phyloP scores from a whole-genome alignment of 2,888 invertebrate genomes.

The Helicoverpa assulta region DNA sequence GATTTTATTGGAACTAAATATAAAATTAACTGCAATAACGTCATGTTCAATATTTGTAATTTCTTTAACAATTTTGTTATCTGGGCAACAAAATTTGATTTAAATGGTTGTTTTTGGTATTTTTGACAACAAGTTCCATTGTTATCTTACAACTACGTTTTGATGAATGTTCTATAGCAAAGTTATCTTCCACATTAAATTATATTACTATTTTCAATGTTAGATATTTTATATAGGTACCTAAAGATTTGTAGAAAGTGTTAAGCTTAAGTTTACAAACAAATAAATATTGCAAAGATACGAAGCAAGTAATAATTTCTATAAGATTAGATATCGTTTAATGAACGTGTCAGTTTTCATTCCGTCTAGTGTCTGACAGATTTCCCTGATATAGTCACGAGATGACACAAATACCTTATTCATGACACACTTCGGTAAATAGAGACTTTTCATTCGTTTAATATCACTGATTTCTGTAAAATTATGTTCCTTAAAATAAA shows the following conservation, averaged over 20 bases:
- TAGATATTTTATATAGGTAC: too few relatives aligned
- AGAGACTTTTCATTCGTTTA: background rate
- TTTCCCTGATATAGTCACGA: constrained; percentile 41
- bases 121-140: too few relatives aligned
- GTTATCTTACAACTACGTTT: too few relatives aligned
- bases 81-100: background rate
- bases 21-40: constrained; percentile 25
- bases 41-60: constrained; percentile 1
- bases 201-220: too few relatives aligned
- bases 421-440: constrained; percentile 25
- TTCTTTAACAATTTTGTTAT: background rate
- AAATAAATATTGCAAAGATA: constrained; percentile 16
- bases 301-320: constrained; percentile 28
- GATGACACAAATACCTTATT: constrained; percentile 39
- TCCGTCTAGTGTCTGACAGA: constrained; percentile 9
- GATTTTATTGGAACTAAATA: constrained; percentile 17
- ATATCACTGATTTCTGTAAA: background rate
- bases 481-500: too few relatives aligned
- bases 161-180: too few relatives aligned
- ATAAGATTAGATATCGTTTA: constrained; percentile 27
- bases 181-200: too few relatives aligned
- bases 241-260: too few relatives aligned
- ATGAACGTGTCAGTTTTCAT: constrained; percentile 23
- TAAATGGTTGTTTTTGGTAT: too few relatives aligned
- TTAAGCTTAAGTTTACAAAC: too few relatives aligned